phyloP scores from a whole-genome alignment of 2,113 vertebrate genomes.

The Hirundichthys speculiger region DNA sequence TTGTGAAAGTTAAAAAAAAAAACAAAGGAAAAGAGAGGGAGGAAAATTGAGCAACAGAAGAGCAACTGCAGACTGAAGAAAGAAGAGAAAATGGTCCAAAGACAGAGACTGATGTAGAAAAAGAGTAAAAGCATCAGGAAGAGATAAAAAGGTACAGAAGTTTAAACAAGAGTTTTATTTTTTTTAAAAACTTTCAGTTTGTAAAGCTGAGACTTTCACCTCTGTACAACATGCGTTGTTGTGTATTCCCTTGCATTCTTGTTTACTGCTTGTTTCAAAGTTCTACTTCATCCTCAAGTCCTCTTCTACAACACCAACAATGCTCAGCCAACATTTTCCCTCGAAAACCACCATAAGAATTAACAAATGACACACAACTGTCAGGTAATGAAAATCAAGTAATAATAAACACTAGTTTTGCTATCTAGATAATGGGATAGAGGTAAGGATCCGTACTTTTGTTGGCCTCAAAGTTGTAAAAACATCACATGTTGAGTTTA shows the following conservation, averaged over 20 bases:
- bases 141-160: background rate
- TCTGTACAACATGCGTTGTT: slow-evolving; percentile 3
- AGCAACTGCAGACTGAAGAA: slow-evolving; percentile 7
- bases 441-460: too few species aligned
- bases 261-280: slow-evolving; percentile 10
- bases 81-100: slow-evolving; percentile 5
- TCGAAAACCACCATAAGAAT: too few species aligned
- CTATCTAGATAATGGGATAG: too few species aligned
- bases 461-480: too few species aligned
- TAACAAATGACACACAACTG: too few species aligned
- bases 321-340: too few species aligned
- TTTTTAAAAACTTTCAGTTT: background rate
- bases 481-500: too few species aligned
- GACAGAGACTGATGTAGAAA: too few species aligned
- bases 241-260: too few species aligned
- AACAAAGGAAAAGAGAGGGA: slow-evolving; percentile 13
- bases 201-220: background rate
- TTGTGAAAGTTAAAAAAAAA: slow-evolving; percentile 34
- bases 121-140: background rate
- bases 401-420: too few species aligned
- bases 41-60: slow-evolving; percentile 49
- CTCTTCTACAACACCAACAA: too few species aligned
- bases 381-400: too few species aligned
- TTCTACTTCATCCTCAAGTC: background rate
- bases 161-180: slow-evolving; percentile 5